These are phyloP conservation scores for Caenorhabditis becei DNA, from an alignment of 2,888 invertebrate species.

Conservation along the genomic window DNA sequence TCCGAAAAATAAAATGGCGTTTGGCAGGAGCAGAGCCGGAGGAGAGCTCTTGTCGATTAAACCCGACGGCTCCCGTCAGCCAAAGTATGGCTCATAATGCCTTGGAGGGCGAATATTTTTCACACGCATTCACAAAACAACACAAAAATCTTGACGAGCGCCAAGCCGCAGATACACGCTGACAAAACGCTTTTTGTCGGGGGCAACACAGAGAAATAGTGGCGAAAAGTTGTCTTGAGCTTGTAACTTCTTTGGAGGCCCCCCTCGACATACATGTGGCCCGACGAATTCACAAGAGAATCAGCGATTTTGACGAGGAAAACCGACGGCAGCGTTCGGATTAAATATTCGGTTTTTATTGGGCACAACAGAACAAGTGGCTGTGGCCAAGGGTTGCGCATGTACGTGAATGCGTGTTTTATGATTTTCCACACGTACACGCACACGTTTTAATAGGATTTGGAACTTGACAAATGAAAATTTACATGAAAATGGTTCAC, in stretches of 20 bases:
- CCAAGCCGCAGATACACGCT: slow-evolving; percentile 1
- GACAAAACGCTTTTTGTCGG: slow-evolving; percentile 56
- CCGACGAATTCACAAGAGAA: slow-evolving; percentile 45
- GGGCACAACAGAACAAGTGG: slow-evolving; percentile 5
- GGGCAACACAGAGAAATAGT: slow-evolving; percentile 41
- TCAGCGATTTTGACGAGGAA: slow-evolving; percentile 52
- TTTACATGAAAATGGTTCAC: too few species aligned
- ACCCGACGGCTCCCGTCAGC: not conserved
- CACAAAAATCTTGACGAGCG: slow-evolving; percentile 21
- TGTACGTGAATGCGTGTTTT: not conserved
- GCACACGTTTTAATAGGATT: not conserved
- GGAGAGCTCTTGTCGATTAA: slow-evolving; percentile 43
- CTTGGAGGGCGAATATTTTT: slow-evolving; percentile 43
- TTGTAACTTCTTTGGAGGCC: slow-evolving; percentile 46
- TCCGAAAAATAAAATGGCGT: slow-evolving; percentile 12
- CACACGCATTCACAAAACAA: slow-evolving; percentile 44
- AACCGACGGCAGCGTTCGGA: slow-evolving; percentile 14
- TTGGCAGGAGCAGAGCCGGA: slow-evolving; percentile 32
- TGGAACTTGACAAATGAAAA: not conserved
- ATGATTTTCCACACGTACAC: not conserved
- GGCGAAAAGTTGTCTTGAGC: slow-evolving; percentile 47
- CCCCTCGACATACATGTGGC: not conserved
- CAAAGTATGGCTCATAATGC: slow-evolving; percentile 37
- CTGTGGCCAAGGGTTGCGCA: not conserved
- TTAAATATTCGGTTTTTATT: slow-evolving; percentile 18